These are phyloP conservation scores for Heliothis peltigera DNA, from an alignment of 2,888 invertebrate species.

Conservation along the genomic window DNA sequence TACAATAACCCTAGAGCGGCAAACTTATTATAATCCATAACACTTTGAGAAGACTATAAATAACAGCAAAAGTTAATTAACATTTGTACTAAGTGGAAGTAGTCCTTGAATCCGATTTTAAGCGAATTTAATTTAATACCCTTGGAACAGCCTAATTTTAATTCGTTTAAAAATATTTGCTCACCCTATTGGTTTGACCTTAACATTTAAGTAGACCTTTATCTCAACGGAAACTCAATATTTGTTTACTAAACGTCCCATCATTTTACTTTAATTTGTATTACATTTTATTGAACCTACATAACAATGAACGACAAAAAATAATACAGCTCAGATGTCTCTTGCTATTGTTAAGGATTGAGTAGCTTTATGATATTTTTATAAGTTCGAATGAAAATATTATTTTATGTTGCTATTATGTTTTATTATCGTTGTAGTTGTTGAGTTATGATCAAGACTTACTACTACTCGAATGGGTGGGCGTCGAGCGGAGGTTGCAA, in stretches of 20 bases:
- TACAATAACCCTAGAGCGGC: not conserved
- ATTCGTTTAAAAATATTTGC: slow-evolving; percentile 36
- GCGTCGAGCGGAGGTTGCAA: slow-evolving; percentile 76
- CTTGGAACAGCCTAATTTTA: slow-evolving; percentile 24
- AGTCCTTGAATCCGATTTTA: slow-evolving; percentile 4
- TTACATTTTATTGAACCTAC: slow-evolving; percentile 1
- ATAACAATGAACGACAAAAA: not conserved
- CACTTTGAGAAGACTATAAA: slow-evolving; percentile 2
- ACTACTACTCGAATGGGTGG: slow-evolving; percentile 72
- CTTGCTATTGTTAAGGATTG: not conserved
- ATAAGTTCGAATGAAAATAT: slow-evolving; percentile 15
- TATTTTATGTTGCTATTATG: slow-evolving; percentile 61
- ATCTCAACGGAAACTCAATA: slow-evolving; percentile 34
- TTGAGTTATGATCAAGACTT: slow-evolving; percentile 74
- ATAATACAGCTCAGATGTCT: not conserved
- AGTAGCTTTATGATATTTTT: slow-evolving; percentile 4
- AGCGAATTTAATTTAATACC: slow-evolving; percentile 32
- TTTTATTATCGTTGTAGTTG: slow-evolving; percentile 62
- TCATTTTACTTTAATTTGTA: slow-evolving; percentile 21
- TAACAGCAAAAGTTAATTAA: slow-evolving; percentile 20
- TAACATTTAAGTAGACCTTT: slow-evolving; percentile 28
- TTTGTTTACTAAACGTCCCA: slow-evolving; percentile 27
- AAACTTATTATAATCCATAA: slow-evolving; percentile 4
- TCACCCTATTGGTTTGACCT: slow-evolving; percentile 32
- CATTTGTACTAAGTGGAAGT: slow-evolving; percentile 23